A percentile compares a stretch with the other conserved stretches of the same genome.
Evolutionary conservation across 2,113 vertebrate species (phyloP).

Genomic region (Himantopus leucocephalus): DNA sequence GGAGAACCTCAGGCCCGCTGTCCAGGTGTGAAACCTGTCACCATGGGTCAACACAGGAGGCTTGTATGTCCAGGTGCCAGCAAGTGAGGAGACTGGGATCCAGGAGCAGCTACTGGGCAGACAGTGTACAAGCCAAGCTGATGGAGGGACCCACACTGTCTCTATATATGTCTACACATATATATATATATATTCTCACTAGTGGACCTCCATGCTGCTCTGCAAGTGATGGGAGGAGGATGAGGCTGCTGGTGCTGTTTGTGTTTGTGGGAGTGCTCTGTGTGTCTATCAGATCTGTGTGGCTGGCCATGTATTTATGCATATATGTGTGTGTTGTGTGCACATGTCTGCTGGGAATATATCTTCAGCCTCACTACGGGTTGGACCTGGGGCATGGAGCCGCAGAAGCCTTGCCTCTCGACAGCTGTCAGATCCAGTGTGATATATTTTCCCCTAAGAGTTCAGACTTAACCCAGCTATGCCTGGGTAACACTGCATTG

Average conservation of each 20-base stretch:
- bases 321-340: background rate
- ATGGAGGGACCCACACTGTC: background rate
- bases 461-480: background rate
- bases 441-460: background rate
- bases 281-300: background rate
- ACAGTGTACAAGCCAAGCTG: background rate
- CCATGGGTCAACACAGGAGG: accelerated
- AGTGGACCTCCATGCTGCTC: background rate
- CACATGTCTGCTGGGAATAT: background rate
- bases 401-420: background rate
- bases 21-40: background rate
- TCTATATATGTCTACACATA: background rate
- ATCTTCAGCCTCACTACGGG: background rate
- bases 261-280: background rate
- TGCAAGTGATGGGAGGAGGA: background rate
- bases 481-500: background rate
- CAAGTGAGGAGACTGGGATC: background rate
- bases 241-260: background rate
- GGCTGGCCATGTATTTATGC: background rate
- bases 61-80: background rate
- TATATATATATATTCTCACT: background rate
- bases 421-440: background rate
- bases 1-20: background rate
- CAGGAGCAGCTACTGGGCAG: background rate
- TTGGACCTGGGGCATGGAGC: background rate